These are phyloP conservation scores for Macrochelys suwanniensis DNA, from an alignment of 2,797 vertebrate genomes.

Conservation along the genomic window DNA sequence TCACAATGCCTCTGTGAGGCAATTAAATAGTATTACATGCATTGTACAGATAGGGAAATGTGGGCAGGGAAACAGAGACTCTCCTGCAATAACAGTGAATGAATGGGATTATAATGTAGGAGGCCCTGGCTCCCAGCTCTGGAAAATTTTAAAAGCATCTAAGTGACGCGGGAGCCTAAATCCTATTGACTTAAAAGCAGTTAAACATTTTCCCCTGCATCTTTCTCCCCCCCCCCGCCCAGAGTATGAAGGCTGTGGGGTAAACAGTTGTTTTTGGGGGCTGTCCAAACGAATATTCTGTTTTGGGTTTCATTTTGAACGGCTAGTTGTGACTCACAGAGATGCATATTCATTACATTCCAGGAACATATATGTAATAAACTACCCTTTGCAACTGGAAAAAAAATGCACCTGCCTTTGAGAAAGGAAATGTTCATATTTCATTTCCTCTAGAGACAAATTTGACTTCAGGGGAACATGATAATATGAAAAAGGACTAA, in stretches of 20 bases:
- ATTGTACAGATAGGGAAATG: not conserved
- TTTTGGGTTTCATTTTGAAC: not conserved
- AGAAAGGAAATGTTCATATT: constrained; percentile 58
- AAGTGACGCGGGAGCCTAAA: not conserved
- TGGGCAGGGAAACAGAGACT: not conserved
- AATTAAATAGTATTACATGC: not conserved
- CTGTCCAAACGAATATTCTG: not conserved
- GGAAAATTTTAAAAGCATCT: not conserved
- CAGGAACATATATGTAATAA: constrained; percentile 32
- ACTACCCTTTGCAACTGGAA: constrained; percentile 8
- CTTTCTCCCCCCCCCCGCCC: not conserved
- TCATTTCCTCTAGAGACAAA: constrained; percentile 52
- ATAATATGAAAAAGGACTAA: constrained; percentile 19
- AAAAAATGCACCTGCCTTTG: constrained; percentile 35
- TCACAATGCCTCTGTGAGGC: not conserved
- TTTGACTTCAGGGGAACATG: constrained; percentile 21
- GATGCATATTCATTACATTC: constrained; percentile 14
- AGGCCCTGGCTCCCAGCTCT: not conserved
- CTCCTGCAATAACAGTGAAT: not conserved
- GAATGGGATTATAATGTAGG: not conserved
- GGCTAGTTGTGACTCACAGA: constrained; percentile 1
- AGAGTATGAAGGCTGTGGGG: not conserved
- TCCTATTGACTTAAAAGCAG: not conserved
- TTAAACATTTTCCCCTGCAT: not conserved
- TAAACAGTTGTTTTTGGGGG: not conserved